Evolutionary conservation across 1,140 invertebrate species (phyloP).

Genomic region (Aleiodes sp.): DNA sequence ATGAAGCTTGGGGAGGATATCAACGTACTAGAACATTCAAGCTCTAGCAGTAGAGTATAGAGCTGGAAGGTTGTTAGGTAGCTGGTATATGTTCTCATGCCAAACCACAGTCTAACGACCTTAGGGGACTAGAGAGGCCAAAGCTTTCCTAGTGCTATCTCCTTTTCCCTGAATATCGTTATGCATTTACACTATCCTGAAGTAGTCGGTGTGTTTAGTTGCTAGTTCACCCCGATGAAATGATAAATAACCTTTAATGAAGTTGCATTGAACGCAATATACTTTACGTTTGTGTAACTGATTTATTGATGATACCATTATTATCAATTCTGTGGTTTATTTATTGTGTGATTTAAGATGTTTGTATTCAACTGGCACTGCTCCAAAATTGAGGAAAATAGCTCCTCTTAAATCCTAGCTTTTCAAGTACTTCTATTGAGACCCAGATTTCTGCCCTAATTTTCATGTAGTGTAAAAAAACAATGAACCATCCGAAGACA

Average conservation of each 20-base stretch:
- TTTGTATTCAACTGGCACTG: not conserved
- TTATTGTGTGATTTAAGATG: not conserved
- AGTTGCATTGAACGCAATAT: constrained; percentile 36
- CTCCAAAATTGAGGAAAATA: not conserved
- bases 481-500: not conserved
- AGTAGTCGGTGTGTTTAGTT: too few relatives aligned
- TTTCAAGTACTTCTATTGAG: not conserved
- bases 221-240: constrained; percentile 44
- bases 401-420: too few relatives aligned
- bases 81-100: constrained; percentile 64
- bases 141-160: not conserved
- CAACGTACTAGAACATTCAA: constrained; percentile 7
- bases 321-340: not conserved
- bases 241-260: constrained; percentile 64
- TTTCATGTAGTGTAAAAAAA: not conserved
- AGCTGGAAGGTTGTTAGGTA: not conserved
- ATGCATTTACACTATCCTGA: too few relatives aligned
- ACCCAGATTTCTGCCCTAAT: not conserved
- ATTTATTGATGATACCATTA: too few relatives aligned
- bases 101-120: constrained; percentile 63
- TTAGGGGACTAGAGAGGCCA: constrained; percentile 49
- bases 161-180: not conserved
- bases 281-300: too few relatives aligned
- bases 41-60: constrained; percentile 10
- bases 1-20: constrained; percentile 3